Percentiles rank a stretch among this genome's conserved stretches.
Evolutionary conservation across 2,888 invertebrate genomes (phyloP).

Genomic region (Limnephilus lunatus): DNA sequence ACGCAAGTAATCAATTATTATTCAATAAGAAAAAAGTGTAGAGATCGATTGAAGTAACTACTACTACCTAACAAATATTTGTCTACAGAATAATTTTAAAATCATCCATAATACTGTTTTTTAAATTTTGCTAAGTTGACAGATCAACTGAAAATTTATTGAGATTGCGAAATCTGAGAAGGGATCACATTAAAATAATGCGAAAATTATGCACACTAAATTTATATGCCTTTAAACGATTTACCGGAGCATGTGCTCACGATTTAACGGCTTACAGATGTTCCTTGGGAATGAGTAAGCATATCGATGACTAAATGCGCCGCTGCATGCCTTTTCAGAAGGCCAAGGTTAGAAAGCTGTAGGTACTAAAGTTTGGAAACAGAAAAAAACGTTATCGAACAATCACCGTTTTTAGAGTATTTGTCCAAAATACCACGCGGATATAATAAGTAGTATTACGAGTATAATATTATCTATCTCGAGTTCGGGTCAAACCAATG

Average conservation of each 20-base stretch:
- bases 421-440: slow-evolving; percentile 14
- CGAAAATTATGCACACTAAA: background rate
- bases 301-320: background rate
- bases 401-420: background rate
- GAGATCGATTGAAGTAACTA: background rate
- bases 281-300: background rate
- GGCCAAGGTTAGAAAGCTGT: slow-evolving; percentile 6
- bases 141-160: background rate
- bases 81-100: background rate
- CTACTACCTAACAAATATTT: background rate
- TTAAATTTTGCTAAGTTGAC: background rate
- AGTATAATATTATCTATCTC: background rate
- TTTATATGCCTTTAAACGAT: background rate
- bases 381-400: background rate
- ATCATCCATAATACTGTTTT: background rate
- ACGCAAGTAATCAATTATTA: background rate
- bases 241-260: background rate
- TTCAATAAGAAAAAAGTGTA: background rate
- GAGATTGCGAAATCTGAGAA: background rate
- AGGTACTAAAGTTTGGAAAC: background rate
- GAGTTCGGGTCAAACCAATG: background rate
- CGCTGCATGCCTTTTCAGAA: slow-evolving; percentile 3
- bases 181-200: background rate
- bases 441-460: background rate
- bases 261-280: background rate